Percentiles rank a stretch among this genome's conserved stretches.
Evolutionary conservation across 2,113 vertebrate species (phyloP).

Genomic region (Hippocampus guttulatus): DNA sequence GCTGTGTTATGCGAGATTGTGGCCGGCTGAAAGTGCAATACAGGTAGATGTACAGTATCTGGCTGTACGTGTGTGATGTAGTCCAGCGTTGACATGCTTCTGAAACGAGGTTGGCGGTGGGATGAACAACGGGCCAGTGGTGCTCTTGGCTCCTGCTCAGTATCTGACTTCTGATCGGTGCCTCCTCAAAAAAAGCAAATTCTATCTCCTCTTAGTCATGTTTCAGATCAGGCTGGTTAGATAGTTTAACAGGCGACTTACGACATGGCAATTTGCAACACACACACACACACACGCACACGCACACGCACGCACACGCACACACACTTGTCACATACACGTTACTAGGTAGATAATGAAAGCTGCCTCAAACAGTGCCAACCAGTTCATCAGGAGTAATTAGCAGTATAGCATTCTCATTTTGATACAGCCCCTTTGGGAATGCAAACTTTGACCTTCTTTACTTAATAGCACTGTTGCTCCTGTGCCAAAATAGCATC

Average conservation of each 20-base stretch:
- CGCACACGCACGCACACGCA: neutral
- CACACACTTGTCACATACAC: neutral
- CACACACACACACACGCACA: neutral
- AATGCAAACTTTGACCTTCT: neutral
- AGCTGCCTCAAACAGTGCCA: neutral
- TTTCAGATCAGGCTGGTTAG: conserved; percentile 34
- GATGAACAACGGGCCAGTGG: conserved; percentile 52
- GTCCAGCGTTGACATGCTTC: conserved; percentile 7
- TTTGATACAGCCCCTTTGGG: neutral
- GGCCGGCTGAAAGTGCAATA: neutral
- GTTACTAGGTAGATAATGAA: neutral
- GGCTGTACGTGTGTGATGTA: neutral
- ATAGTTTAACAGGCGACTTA: conserved; percentile 34
- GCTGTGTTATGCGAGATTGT: neutral
- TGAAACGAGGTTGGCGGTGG: conserved; percentile 18
- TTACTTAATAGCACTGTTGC: neutral
- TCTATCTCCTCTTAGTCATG: conserved; percentile 14
- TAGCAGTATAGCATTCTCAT: neutral
- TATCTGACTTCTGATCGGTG: conserved; percentile 34
- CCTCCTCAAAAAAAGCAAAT: conserved; percentile 24
- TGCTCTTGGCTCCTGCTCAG: conserved; percentile 40
- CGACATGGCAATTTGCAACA: conserved; percentile 44
- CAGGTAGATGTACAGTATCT: neutral
- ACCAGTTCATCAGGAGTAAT: neutral
- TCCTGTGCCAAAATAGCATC: neutral